A percentile compares a stretch with the other conserved stretches of the same genome.
phyloP scores from a whole-genome alignment of 2,113 vertebrate species.

The Perca schrenkii region DNA sequence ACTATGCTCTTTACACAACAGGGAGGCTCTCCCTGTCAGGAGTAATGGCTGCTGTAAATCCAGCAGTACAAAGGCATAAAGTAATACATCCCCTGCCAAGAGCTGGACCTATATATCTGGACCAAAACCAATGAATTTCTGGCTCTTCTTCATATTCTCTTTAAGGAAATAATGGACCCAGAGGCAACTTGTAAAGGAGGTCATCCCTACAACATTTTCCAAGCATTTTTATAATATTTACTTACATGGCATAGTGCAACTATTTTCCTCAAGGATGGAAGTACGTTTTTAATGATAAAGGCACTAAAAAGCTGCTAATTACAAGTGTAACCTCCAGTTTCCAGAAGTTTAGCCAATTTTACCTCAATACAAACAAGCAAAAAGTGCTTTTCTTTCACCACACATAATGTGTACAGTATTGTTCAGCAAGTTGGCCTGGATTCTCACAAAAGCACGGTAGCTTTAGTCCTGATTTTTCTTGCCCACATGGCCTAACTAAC shows the following conservation, averaged over 20 bases:
- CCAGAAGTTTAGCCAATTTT: constrained; percentile 8
- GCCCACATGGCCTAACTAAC: constrained; percentile 35
- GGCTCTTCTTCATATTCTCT: constrained; percentile 30
- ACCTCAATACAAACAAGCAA: constrained; percentile 35
- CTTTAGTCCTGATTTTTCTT: constrained; percentile 41
- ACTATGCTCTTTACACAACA: constrained; percentile 55
- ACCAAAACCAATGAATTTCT: constrained; percentile 26
- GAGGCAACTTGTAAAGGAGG: constrained; percentile 10
- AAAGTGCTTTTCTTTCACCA: constrained; percentile 50
- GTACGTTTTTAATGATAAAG: constrained; percentile 16
- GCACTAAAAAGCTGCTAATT: constrained; percentile 1
- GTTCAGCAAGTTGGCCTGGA: constrained; percentile 41
- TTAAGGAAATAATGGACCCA: constrained; percentile 23
- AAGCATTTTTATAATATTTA: constrained; percentile 22
- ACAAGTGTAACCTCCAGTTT: not conserved
- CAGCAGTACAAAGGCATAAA: constrained; percentile 6
- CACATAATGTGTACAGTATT: constrained; percentile 30
- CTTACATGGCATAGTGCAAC: not conserved
- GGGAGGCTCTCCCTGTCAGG: constrained; percentile 40
- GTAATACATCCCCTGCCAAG: not conserved
- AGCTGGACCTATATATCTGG: constrained; percentile 31
- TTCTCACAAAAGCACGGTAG: constrained; percentile 45
- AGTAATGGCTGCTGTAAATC: constrained; percentile 47
- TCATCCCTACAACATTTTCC: not conserved
- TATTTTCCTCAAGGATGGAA: not conserved